Evolutionary conservation across 1,140 invertebrate species (phyloP).

Genomic region (Saxidomus purpurata): DNA sequence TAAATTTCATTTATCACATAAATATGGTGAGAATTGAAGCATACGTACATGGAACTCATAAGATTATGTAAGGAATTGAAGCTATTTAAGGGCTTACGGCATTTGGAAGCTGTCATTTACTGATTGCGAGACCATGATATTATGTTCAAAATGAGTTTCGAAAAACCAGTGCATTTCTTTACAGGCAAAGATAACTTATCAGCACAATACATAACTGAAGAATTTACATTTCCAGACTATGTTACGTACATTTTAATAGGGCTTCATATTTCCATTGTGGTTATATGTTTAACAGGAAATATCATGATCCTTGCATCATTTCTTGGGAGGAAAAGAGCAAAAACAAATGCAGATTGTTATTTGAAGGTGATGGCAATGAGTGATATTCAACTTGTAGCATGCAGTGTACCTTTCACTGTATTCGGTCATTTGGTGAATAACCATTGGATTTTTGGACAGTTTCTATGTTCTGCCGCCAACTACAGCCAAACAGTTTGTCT

Average conservation of each 20-base stretch:
- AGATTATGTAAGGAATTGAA: too few species aligned
- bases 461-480: constrained; percentile 18
- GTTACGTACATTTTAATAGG: background rate
- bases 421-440: constrained; percentile 16
- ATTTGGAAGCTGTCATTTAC: too few species aligned
- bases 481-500: constrained; percentile 29
- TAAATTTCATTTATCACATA: too few species aligned
- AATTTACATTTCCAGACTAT: background rate
- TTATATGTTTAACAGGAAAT: constrained; percentile 17
- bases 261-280: background rate
- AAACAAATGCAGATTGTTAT: background rate
- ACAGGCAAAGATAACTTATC: background rate
- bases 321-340: background rate
- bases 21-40: too few species aligned
- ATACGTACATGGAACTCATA: too few species aligned
- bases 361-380: background rate
- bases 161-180: background rate
- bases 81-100: too few species aligned
- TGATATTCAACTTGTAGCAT: constrained; percentile 15
- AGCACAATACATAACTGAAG: background rate
- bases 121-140: too few species aligned
- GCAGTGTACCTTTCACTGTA: constrained; percentile 41
- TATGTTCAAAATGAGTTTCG: constrained; percentile 4
- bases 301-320: background rate
- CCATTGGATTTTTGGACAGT: constrained; percentile 52